Base-by-base conservation (phyloP, 2,888 invertebrate genomes). In the Cataglyphis albicans region DNA sequence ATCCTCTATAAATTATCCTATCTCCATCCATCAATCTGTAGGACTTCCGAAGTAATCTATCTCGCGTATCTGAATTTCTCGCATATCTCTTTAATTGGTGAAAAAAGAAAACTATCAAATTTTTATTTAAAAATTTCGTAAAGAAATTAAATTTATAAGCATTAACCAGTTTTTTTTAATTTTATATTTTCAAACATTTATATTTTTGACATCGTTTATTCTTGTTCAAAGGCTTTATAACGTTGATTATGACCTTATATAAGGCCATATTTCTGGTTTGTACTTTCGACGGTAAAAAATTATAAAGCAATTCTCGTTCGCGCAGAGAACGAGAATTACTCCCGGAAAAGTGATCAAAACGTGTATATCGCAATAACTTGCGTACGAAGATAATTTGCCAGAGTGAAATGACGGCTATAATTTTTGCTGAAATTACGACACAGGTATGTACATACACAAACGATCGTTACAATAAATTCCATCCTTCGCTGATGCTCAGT, bases 1-100 rank as follows among this genome's bases (percentile, higher is more conserved):
- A 78, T 78, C 44, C 72, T 38, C 72, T 41, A 59, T 78, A 78
- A 78, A 78, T 78, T 78, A 78, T 78, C 32, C 78, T 70, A 78
- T 78, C 70, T 78, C 18, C 72, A 59, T 78, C 57, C 72, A 78
- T 78, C 78, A 78, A 78, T 78, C 78, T 70, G 32, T 32, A 32
- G 15, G 38, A 38, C 72, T 57, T 70, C 29, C 59, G 32, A 59
- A 68, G 68, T 55, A 68, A n/a, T 38, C 35, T 25, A 72, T 55
- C 35, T 18, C 57, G 29, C n/a, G 12, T 70, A 59, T 59, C 55
- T 21, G n/a, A 6, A 9, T 64, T 18, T 55, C 52, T 57, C 21
- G 38, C 76, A 44, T 0, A 41, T 68, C 55, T 57, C 55, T 38
- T 57, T 32, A 70, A 29, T 12, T 0, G 52, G 3, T 15, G 41